Conservation (phyloP, 1,140 invertebrate genomes). For the Aphaenogaster ashmeadi region DNA sequence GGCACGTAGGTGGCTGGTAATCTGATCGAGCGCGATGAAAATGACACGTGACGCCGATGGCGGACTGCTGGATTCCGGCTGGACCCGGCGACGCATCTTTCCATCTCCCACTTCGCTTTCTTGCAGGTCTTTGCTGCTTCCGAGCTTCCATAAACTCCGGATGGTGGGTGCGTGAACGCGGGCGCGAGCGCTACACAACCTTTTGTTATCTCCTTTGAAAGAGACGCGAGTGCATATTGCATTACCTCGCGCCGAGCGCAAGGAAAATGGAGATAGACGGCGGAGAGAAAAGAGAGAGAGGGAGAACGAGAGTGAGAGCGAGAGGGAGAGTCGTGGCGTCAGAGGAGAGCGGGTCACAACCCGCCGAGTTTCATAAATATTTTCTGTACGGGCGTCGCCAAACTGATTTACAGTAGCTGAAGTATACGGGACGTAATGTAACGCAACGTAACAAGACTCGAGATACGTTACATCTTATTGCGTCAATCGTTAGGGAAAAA, state of each 20-base stretch:
- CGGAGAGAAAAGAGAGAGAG: conserved; percentile 8
- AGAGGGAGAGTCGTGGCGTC: neutral
- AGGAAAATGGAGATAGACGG: conserved; percentile 28
- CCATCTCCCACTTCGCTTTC: conserved; percentile 19
- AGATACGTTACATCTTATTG: conserved; percentile 22
- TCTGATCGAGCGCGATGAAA: conserved; percentile 34
- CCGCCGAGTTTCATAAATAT: conserved; percentile 59
- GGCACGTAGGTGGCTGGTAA: neutral
- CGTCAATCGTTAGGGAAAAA: conserved; percentile 5
- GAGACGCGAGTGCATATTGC: conserved; percentile 39
- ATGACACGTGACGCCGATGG: neutral
- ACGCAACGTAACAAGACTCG: conserved; percentile 20
- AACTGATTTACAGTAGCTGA: conserved; percentile 55
- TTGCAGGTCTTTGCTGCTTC: conserved; percentile 6
- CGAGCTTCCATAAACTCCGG: conserved; percentile 58
- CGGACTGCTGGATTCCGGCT: neutral
- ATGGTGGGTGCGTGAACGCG: conserved; percentile 35
- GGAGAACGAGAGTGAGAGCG: conserved; percentile 9
- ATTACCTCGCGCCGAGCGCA: conserved; percentile 27
- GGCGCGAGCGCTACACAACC: conserved; percentile 13
- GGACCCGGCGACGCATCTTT: neutral
- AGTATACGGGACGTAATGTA: conserved; percentile 15
- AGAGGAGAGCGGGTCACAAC: conserved; percentile 49
- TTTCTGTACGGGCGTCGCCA: conserved; percentile 46
- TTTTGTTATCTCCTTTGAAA: conserved; percentile 56